Percentiles rank a stretch among this genome's conserved stretches.
These are phyloP conservation scores for Cremastinae sp. DNA, from an alignment of 2,888 invertebrate genomes.

Conservation along the genomic window DNA sequence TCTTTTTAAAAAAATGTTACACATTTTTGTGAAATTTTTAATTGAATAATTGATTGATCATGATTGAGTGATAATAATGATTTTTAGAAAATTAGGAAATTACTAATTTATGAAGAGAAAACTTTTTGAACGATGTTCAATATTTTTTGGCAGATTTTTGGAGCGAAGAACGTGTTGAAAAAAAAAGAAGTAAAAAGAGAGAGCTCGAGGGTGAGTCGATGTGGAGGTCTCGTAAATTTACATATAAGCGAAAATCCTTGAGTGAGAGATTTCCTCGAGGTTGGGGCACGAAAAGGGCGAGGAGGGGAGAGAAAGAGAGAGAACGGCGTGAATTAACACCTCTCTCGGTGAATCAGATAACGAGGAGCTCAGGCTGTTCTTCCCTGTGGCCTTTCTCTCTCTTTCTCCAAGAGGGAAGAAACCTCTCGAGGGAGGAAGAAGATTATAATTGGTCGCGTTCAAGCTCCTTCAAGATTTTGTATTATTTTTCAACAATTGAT, in stretches of 20 bases:
- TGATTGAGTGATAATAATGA: too few relatives aligned
- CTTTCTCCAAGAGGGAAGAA: conserved; percentile 22
- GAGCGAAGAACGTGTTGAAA: neutral
- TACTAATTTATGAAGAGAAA: too few relatives aligned
- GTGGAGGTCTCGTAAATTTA: conserved; percentile 54
- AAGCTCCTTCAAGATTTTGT: conserved; percentile 44
- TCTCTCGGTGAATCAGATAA: conserved; percentile 78
- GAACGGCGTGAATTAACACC: conserved; percentile 78
- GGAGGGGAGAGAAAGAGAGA: conserved; percentile 57
- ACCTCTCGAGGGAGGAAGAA: conserved; percentile 37
- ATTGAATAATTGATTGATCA: too few relatives aligned
- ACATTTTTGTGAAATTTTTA: too few relatives aligned
- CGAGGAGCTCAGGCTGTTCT: conserved; percentile 65
- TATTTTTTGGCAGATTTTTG: neutral
- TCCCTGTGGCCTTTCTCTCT: conserved; percentile 50
- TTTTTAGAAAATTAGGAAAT: too few relatives aligned
- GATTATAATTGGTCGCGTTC: conserved; percentile 71
- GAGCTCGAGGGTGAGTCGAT: conserved; percentile 52
- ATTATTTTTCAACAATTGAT: neutral
- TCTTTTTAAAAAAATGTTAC: too few relatives aligned
- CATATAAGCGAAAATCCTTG: conserved; percentile 45
- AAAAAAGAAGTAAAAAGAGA: conserved; percentile 9
- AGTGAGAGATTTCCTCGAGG: conserved; percentile 26
- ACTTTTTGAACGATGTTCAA: too few relatives aligned
- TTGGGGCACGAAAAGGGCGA: conserved; percentile 50